Conservation (phyloP, 2,113 vertebrate species). For the Holacanthus passer region DNA sequence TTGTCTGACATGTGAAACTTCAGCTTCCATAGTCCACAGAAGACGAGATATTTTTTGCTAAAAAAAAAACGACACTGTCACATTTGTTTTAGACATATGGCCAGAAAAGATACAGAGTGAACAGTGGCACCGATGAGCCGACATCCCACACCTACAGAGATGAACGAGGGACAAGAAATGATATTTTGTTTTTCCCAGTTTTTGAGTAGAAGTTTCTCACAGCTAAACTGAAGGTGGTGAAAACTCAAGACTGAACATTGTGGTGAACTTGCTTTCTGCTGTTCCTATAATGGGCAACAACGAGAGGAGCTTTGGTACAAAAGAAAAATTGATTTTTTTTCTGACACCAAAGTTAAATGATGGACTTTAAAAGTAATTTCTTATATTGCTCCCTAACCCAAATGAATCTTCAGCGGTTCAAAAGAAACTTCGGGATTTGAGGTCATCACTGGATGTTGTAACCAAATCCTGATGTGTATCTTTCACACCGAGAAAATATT, state of each 20-base stretch:
- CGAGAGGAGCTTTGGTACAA: neutral
- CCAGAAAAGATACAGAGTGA: conserved; percentile 5
- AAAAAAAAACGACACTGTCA: neutral
- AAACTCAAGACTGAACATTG: neutral
- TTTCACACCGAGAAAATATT: neutral
- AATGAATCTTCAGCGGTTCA: neutral
- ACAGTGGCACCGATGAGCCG: conserved; percentile 16
- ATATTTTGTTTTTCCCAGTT: neutral
- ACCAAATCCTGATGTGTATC: neutral
- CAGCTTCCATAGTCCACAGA: neutral
- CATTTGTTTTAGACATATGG: conserved; percentile 6
- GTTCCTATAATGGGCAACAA: conserved; percentile 22
- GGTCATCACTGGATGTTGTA: neutral
- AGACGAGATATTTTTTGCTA: neutral
- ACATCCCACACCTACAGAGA: conserved; percentile 18
- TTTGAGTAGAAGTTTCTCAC: neutral
- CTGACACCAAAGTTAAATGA: neutral
- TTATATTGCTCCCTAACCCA: neutral
- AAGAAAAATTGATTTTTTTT: neutral
- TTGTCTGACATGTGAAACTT: conserved; percentile 33
- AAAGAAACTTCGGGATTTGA: neutral
- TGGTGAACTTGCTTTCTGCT: conserved; percentile 5
- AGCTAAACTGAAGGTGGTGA: conserved; percentile 4
- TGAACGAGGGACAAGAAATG: neutral
- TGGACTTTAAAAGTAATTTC: neutral